A percentile compares a stretch with the other conserved stretches of the same genome.
phyloP scores from a whole-genome alignment of 2,797 vertebrate genomes.

The Carduelis carduelis region DNA sequence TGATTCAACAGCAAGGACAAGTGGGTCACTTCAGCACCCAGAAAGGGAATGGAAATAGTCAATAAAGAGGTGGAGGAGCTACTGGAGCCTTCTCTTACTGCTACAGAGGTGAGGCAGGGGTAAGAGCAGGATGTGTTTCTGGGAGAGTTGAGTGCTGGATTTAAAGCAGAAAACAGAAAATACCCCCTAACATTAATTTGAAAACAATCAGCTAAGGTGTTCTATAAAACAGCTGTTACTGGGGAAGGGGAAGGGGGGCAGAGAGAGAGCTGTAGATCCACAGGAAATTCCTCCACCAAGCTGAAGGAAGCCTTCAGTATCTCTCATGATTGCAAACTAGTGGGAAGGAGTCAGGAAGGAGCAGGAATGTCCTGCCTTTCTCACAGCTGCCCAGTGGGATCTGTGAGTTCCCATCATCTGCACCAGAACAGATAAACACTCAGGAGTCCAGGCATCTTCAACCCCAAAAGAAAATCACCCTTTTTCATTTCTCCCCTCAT shows the following conservation, averaged over 20 bases:
- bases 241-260: not conserved
- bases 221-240: not conserved
- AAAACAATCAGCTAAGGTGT: not conserved
- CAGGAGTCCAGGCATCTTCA: not conserved
- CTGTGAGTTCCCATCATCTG: not conserved
- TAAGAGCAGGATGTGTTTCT: not conserved
- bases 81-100: not conserved
- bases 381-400: not conserved
- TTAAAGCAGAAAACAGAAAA: not conserved
- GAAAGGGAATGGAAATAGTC: not conserved
- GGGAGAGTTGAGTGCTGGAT: not conserved
- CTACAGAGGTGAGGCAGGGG: not conserved
- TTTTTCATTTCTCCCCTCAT: rapidly evolving
- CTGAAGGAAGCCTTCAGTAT: not conserved
- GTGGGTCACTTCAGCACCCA: rapidly evolving
- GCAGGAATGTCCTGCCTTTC: not conserved
- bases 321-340: not conserved
- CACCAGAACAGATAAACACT: not conserved
- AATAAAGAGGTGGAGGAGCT: not conserved
- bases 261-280: not conserved
- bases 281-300: not conserved
- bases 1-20: not conserved
- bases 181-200: no score
- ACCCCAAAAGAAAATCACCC: not conserved
- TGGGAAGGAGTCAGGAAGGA: not conserved